Conservation (phyloP, 2,113 vertebrate genomes). For the Xiphophorus maculatus region DNA sequence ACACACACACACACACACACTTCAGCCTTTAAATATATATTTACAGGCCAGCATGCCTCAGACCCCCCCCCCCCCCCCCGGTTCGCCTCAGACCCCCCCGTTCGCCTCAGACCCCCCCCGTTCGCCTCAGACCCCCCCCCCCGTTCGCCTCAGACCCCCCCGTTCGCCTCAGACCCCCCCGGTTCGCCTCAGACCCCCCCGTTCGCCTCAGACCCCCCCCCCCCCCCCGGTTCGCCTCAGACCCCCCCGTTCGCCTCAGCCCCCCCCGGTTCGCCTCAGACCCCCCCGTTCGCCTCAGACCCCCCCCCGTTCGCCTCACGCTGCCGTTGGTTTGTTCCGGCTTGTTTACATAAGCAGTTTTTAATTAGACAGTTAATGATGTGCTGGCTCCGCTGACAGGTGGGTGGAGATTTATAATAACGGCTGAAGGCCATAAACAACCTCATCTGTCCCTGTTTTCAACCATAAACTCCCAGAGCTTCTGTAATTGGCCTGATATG, state of each 20-base stretch:
- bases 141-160: not conserved
- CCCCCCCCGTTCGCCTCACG: not conserved
- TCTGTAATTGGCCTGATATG: not conserved
- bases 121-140: not conserved
- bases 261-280: too few species aligned
- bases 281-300: too few species aligned
- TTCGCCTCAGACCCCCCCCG: not conserved
- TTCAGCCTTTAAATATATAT: constrained; percentile 51
- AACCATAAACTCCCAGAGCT: not conserved
- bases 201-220: not conserved
- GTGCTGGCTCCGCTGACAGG: not conserved
- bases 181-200: too few species aligned
- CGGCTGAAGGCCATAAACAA: not conserved
- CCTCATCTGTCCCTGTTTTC: constrained; percentile 16
- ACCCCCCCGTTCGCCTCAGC: too few species aligned
- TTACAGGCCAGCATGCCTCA: constrained; percentile 31
- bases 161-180: not conserved
- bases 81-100: too few species aligned
- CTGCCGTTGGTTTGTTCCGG: constrained; percentile 26
- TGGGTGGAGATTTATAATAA: not conserved
- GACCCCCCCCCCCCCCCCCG: too few species aligned
- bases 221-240: too few species aligned
- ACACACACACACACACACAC: not conserved
- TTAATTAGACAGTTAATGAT: constrained; percentile 20
- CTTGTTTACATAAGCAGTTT: constrained; percentile 25